Conservation (phyloP, 2,797 vertebrate genomes). For the Esox lucius region DNA sequence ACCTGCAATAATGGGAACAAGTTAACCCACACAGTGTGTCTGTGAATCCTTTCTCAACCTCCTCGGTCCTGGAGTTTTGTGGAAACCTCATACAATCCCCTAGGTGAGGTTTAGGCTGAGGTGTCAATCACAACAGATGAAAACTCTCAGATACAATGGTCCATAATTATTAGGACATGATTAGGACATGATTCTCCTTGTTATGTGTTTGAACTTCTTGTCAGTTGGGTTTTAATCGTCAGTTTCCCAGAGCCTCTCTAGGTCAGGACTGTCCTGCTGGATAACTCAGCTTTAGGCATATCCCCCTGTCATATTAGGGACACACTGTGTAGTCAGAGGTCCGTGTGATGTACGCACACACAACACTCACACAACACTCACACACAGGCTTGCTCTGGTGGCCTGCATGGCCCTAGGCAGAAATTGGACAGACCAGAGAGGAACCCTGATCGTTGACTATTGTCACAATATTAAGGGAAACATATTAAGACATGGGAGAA, state of each 20-base stretch:
- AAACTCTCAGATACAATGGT: background rate
- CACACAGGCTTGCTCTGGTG: background rate
- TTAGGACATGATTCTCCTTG: constrained; percentile 7
- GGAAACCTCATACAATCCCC: too few species aligned
- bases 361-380: background rate
- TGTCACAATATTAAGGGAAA: background rate
- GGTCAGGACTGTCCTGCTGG: constrained; percentile 52
- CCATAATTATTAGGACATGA: constrained; percentile 21
- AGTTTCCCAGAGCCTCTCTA: constrained; percentile 48
- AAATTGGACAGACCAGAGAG: constrained; percentile 10
- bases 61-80: too few species aligned
- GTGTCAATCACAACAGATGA: background rate
- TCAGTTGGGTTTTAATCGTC: constrained; percentile 51
- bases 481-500: too few species aligned
- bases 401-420: constrained; percentile 18
- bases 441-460: constrained; percentile 9
- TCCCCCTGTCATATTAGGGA: constrained; percentile 54
- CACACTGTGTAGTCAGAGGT: constrained; percentile 23
- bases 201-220: constrained; percentile 26
- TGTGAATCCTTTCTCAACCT: too few species aligned
- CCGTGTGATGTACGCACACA: background rate
- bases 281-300: constrained; percentile 6
- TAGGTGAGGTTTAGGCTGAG: too few species aligned
- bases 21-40: too few species aligned
- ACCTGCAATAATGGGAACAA: too few species aligned